A percentile compares a stretch with the other conserved stretches of the same genome.
phyloP scores from a whole-genome alignment of 2,113 vertebrate genomes.

The Oryzias javanicus region DNA sequence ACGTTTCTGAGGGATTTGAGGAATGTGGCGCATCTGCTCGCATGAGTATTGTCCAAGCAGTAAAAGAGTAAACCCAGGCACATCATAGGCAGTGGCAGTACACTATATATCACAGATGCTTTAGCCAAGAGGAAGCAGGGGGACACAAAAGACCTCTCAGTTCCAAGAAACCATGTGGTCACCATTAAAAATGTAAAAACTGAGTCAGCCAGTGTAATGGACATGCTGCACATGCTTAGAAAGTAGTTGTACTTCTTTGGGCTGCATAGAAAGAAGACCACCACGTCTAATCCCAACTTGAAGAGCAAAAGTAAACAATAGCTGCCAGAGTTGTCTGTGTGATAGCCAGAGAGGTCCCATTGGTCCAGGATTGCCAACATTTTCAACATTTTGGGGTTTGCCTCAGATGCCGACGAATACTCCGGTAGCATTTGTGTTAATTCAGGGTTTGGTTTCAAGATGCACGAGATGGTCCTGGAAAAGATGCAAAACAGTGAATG shows the following conservation, averaged over 20 bases:
- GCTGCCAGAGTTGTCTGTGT: slow-evolving; percentile 34
- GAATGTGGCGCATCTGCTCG: rapidly evolving
- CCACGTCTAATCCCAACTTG: slow-evolving; percentile 63
- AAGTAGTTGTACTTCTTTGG: slow-evolving; percentile 37
- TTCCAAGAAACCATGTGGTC: slow-evolving; percentile 32
- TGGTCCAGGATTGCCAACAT: slow-evolving; percentile 63
- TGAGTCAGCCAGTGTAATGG: slow-evolving; percentile 61
- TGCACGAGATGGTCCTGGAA: slow-evolving; percentile 34
- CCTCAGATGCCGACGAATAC: background rate
- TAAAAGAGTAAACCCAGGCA: slow-evolving; percentile 60
- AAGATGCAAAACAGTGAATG: background rate
- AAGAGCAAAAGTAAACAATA: slow-evolving; percentile 55
- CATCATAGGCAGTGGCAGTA: slow-evolving; percentile 65
- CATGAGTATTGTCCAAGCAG: background rate
- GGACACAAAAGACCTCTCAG: background rate
- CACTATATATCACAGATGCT: slow-evolving; percentile 50
- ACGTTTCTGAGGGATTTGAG: slow-evolving; percentile 36
- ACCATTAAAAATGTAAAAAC: slow-evolving; percentile 23
- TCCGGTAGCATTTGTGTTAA: background rate
- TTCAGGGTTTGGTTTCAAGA: background rate
- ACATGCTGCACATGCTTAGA: slow-evolving; percentile 60
- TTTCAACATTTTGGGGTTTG: background rate
- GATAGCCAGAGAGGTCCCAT: background rate
- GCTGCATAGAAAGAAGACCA: slow-evolving; percentile 31
- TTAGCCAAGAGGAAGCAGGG: slow-evolving; percentile 61